A percentile compares a stretch with the other conserved stretches of the same genome.
phyloP scores from a whole-genome alignment of 2,797 vertebrate genomes.

The Chlorospingus flavigularis region DNA sequence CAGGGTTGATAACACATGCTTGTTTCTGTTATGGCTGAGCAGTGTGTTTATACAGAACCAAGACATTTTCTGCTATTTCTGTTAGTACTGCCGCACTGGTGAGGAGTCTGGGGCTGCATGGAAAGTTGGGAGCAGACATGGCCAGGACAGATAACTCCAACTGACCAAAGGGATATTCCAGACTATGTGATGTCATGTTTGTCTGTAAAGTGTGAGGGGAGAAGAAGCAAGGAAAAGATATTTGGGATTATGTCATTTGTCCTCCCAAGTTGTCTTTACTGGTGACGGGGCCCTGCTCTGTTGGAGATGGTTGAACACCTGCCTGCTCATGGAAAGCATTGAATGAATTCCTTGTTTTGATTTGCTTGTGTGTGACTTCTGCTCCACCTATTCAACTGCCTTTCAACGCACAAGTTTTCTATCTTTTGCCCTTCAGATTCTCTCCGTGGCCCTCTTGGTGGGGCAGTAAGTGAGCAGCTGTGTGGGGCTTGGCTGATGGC shows the following conservation, averaged over 20 bases:
- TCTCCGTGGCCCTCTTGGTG: background rate
- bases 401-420: background rate
- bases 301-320: background rate
- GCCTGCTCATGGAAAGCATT: background rate
- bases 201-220: background rate
- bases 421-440: background rate
- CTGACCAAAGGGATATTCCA: background rate
- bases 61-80: background rate
- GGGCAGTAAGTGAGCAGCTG: background rate
- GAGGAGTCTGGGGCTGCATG: background rate
- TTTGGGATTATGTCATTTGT: background rate
- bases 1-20: background rate
- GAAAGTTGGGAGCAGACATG: background rate
- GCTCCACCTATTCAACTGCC: background rate
- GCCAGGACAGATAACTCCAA: background rate
- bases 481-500: accelerated
- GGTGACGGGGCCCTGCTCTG: background rate
- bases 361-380: background rate
- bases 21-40: background rate
- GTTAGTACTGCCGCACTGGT: background rate
- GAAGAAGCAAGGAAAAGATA: background rate
- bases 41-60: background rate
- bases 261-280: background rate
- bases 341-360: background rate
- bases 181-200: background rate